Conservation (phyloP, 1,140 invertebrate genomes). For the Vollenhovia emeryi region DNA sequence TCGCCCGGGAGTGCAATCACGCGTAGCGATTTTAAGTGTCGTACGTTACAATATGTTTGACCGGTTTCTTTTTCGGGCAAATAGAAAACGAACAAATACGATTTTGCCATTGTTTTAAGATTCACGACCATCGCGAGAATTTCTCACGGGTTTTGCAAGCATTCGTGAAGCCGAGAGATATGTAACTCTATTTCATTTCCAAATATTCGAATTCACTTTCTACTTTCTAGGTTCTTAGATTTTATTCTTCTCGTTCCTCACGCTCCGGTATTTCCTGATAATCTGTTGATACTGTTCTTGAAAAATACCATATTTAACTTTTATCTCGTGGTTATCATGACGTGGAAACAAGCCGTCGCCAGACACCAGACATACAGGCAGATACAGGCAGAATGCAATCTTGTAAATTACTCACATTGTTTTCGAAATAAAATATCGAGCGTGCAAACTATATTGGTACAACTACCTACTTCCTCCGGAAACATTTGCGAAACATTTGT, state of each 20-base stretch:
- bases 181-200: background rate
- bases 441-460: background rate
- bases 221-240: background rate
- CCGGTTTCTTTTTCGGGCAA: background rate
- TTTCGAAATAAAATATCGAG: background rate
- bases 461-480: background rate
- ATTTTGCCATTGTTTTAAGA: background rate
- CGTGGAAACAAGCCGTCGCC: background rate
- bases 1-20: background rate
- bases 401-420: background rate
- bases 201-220: background rate
- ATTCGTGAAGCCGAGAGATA: background rate
- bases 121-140: background rate
- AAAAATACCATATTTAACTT: conserved; percentile 35
- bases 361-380: background rate
- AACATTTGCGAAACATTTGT: too few relatives aligned
- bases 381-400: background rate
- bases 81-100: background rate
- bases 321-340: conserved; percentile 60
- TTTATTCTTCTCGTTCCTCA: background rate
- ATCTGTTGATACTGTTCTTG: background rate
- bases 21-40: background rate
- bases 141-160: background rate
- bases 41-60: background rate
- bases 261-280: background rate